A percentile compares a stretch with the other conserved stretches of the same genome.
Conservation (phyloP, 2,888 invertebrate species). For the Notodonta dromedarius region DNA sequence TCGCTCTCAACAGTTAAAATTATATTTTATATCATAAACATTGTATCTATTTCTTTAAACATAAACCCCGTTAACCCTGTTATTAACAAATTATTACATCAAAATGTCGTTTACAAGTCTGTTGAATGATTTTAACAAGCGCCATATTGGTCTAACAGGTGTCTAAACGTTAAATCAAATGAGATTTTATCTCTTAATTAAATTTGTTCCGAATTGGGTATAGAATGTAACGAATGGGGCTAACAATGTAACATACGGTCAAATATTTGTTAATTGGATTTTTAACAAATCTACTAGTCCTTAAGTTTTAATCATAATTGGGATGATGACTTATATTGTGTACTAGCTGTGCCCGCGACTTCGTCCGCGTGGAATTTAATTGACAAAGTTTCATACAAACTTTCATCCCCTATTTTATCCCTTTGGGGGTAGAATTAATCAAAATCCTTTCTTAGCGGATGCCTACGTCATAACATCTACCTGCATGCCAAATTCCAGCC, state of each 20-base stretch:
- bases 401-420: no score
- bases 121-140: conserved; percentile 1
- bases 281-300: no score
- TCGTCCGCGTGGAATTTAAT: no score
- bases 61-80: neutral
- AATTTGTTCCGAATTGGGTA: conserved; percentile 4
- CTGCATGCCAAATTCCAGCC: no score
- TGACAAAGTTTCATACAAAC: no score
- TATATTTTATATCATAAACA: neutral
- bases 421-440: no score
- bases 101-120: neutral
- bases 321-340: no score
- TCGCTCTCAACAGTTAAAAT: no score
- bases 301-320: no score
- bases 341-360: no score
- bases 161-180: conserved; percentile 5
- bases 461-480: no score
- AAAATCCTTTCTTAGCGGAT: no score
- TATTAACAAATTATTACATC: conserved; percentile 5
- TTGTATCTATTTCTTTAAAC: neutral
- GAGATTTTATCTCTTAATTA: conserved; percentile 10
- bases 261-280: neutral
- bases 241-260: neutral
- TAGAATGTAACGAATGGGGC: neutral
- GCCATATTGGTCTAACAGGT: conserved; percentile 7